Conservation (phyloP, 2,113 vertebrate genomes). For the Macroglossus sobrinus region DNA sequence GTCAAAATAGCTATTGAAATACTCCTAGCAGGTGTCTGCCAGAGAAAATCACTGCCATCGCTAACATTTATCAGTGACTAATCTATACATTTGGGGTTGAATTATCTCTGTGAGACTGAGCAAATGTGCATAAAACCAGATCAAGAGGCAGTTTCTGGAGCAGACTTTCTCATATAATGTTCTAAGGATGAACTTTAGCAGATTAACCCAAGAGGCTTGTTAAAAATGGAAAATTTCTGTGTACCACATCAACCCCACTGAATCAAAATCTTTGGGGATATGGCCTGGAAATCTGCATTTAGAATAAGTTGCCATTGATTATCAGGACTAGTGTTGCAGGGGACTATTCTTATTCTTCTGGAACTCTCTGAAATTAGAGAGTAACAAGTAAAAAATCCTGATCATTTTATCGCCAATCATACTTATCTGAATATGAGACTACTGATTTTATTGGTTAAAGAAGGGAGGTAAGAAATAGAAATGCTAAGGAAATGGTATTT, state of each 20-base stretch:
- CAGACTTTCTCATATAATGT: neutral
- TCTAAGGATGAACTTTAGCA: neutral
- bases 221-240: neutral
- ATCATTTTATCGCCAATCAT: neutral
- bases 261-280: neutral
- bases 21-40: neutral
- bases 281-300: neutral
- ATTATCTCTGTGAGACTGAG: neutral
- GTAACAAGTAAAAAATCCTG: neutral
- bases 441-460: neutral
- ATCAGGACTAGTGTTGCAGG: neutral
- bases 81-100: neutral
- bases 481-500: neutral
- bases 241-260: neutral
- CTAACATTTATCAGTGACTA: neutral
- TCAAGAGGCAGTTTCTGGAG: neutral
- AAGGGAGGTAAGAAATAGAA: neutral
- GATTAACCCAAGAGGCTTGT: neutral
- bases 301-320: neutral
- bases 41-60: neutral
- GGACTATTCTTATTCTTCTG: neutral
- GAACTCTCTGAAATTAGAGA: neutral
- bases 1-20: neutral
- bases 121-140: neutral
- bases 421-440: neutral